Conservation (phyloP, 2,888 invertebrate species). For the Resseliella maxima region DNA sequence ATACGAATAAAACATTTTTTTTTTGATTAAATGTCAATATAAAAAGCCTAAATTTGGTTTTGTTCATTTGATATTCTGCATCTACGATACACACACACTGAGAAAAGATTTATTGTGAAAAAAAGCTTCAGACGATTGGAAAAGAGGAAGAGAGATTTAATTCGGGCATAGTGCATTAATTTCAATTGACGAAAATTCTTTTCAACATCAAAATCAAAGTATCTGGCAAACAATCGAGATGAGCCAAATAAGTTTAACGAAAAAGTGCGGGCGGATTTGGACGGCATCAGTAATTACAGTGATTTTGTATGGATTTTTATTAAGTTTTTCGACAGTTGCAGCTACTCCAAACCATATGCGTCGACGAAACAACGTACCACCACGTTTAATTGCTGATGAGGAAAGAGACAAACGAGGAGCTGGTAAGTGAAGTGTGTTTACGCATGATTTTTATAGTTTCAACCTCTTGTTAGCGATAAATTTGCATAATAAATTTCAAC, state of each 20-base stretch:
- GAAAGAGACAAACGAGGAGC: slow-evolving; percentile 35
- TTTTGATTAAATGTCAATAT: slow-evolving; percentile 49
- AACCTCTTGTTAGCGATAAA: slow-evolving; percentile 25
- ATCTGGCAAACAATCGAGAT: not conserved
- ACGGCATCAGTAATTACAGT: not conserved
- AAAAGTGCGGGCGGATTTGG: not conserved
- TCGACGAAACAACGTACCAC: not conserved
- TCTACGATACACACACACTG: not conserved
- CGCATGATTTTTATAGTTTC: not conserved
- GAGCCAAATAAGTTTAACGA: not conserved
- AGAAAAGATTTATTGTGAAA: not conserved
- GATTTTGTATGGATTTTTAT: not conserved
- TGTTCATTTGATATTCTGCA: slow-evolving; percentile 33
- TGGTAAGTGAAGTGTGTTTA: not conserved
- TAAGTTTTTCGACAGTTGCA: not conserved
- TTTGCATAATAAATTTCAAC: slow-evolving; percentile 36
- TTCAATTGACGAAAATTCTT: not conserved
- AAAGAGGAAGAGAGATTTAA: not conserved
- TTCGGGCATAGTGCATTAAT: not conserved
- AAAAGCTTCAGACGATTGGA: not conserved
- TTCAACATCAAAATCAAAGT: not conserved
- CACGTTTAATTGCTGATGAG: not conserved
- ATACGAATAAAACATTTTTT: slow-evolving; percentile 53
- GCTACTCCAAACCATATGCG: not conserved
- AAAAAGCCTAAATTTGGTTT: not conserved